Evolutionary conservation across 2,113 vertebrate genomes (phyloP), one percentile per base, ranked within the genome.

Genomic region (Esox niger): DNA sequence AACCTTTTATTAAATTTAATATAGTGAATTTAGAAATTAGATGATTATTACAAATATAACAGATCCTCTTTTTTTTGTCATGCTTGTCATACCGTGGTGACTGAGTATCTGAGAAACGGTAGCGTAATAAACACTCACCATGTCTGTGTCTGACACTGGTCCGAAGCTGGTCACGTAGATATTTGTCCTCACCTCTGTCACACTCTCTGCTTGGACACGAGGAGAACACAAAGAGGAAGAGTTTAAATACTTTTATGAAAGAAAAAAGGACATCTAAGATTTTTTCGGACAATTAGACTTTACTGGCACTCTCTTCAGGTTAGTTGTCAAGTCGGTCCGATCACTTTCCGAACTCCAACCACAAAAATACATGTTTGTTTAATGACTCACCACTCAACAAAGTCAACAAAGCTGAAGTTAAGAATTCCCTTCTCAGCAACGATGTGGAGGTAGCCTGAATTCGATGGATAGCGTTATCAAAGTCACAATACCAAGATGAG

Each of bases 141-240:
- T 99, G 77, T 99, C 97, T 52, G 96, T 99, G 78, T 99, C 96
- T 23, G 97, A 98, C 65, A 99, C 97, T 0, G 97, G 97, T 62
- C 97, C 97, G 27, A 99, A 99, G 85, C 97, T 99, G 0, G 96
- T 99, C 86, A 99, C 97, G 0, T 96, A 98, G 88, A 99, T 99
- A 86, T 99, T 95, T 65, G 97, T 99, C 87, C 94, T 95, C 76
- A 99, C 97, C 91, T 99, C 96, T 10, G 97, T 98, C 80, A 98
- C 94, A 1, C 92, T 95, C 90, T 98, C 96, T 98, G 86, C 64
- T 73, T 74, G 62, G 77, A 71, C 65, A 59, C 46, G 55, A 68
- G 73, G 26, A 38, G 55, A 27, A 77, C 62, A 63, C 3, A 66
- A 63, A 70, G 73, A 62, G 17, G 64, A 67, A 57, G n/a, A 52